Conservation (phyloP, 2,888 invertebrate species). For the Eristalis tenax region DNA sequence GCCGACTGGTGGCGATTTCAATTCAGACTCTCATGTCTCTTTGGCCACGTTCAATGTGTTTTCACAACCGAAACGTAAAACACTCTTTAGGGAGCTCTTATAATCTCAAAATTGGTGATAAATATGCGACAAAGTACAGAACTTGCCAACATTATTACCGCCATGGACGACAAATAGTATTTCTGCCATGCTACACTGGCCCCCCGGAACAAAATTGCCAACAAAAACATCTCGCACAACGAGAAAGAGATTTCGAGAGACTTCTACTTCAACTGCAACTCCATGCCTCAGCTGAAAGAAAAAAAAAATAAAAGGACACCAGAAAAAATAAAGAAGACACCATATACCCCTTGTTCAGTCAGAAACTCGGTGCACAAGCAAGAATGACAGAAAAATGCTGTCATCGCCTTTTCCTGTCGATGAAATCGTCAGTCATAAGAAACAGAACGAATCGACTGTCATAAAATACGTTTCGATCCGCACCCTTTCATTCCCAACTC, state of each 20-base stretch:
- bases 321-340: conserved; percentile 14
- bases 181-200: conserved; percentile 32
- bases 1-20: conserved; percentile 2
- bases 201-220: conserved; percentile 37
- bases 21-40: conserved; percentile 24
- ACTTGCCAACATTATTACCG: conserved; percentile 61
- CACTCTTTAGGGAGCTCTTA: conserved; percentile 57
- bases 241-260: not conserved
- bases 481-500: conserved; percentile 52
- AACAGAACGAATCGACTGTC: conserved; percentile 60
- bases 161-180: conserved; percentile 9
- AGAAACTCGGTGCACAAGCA: not conserved
- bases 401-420: conserved; percentile 70
- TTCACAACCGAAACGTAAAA: conserved; percentile 34
- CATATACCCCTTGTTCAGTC: conserved; percentile 13
- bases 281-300: not conserved
- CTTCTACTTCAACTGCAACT: conserved; percentile 12
- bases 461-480: conserved; percentile 66
- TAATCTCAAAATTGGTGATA: conserved; percentile 70
- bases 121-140: conserved; percentile 66
- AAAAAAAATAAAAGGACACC: too few species aligned
- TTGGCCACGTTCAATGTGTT: conserved; percentile 36
- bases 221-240: conserved; percentile 43
- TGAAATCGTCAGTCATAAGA: conserved; percentile 70
- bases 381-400: conserved; percentile 67